phyloP scores from a whole-genome alignment of 2,113 vertebrate species.

The Xenopus laevis region DNA sequence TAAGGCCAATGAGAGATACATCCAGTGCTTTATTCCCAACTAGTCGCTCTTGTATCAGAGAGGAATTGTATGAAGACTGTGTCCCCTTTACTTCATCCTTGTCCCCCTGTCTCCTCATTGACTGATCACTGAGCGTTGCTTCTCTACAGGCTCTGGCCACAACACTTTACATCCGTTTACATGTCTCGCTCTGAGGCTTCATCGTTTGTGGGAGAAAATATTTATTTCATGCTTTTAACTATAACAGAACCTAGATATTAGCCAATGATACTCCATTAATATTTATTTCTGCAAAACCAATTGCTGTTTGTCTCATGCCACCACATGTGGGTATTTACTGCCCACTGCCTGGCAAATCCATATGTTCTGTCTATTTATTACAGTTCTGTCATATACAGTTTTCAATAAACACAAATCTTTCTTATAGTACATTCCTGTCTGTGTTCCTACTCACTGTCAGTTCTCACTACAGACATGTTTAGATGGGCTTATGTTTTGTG shows the following conservation, averaged over 20 bases:
- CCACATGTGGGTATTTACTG: conserved; percentile 60
- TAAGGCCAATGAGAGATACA: conserved; percentile 60
- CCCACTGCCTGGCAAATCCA: conserved; percentile 61
- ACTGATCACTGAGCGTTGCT: conserved; percentile 48
- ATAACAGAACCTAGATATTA: conserved; percentile 63
- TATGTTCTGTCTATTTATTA: conserved; percentile 97
- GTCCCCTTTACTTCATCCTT: too few relatives aligned
- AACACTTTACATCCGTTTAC: conserved; percentile 58
- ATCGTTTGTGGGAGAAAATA: conserved; percentile 65
- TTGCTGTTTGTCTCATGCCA: conserved; percentile 60
- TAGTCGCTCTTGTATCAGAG: conserved; percentile 56
- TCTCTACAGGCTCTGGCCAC: conserved; percentile 48
- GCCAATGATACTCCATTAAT: conserved; percentile 71
- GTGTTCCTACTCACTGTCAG: too few relatives aligned
- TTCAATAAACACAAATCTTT: conserved; percentile 94
- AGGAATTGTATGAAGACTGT: conserved; percentile 48
- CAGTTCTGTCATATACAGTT: conserved; percentile 80
- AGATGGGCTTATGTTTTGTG: too few relatives aligned
- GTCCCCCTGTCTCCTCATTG: neutral
- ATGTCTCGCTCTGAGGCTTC: conserved; percentile 55
- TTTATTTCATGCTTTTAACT: conserved; percentile 75
- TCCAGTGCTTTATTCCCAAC: conserved; percentile 64
- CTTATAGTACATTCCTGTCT: conserved; percentile 69
- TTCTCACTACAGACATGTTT: too few relatives aligned
- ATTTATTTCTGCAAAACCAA: conserved; percentile 79